Percentiles rank a stretch among this genome's conserved stretches.
These are phyloP conservation scores for Lycaena phlaeas DNA, from an alignment of 2,888 invertebrate genomes.

Conservation along the genomic window DNA sequence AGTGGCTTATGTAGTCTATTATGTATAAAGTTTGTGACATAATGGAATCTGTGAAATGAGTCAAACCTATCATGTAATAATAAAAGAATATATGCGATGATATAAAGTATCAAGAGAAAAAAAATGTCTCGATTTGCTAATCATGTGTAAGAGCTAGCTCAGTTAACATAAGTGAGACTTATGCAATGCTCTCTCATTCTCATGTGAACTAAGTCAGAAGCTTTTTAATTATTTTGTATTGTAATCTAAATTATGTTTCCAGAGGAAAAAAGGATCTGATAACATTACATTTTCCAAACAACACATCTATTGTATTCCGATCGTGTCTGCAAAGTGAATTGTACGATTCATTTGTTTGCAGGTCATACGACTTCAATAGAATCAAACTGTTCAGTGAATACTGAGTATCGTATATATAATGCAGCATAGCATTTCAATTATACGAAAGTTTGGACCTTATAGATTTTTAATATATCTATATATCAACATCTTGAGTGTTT, in stretches of 20 bases:
- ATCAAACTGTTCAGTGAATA: background rate
- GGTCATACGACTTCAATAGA: background rate
- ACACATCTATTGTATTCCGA: background rate
- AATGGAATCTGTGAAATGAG: background rate
- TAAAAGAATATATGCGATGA: background rate
- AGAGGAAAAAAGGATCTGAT: background rate
- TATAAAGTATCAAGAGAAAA: background rate
- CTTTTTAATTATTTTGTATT: background rate
- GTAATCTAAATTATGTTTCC: background rate
- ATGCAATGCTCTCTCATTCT: background rate
- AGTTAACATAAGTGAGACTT: constrained; percentile 2
- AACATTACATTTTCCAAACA: background rate
- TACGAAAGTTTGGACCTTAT: background rate
- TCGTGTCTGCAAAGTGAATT: background rate
- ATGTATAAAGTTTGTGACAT: background rate
- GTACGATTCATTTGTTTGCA: constrained; percentile 1
- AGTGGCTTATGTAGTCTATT: background rate
- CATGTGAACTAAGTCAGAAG: constrained; percentile 6
- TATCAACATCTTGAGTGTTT: no score
- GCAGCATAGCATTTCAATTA: constrained; percentile 1
- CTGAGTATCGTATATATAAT: background rate
- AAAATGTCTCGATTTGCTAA: background rate
- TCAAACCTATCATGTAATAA: background rate
- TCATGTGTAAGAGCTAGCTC: background rate
- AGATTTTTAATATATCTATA: no score